Evolutionary conservation across 2,113 vertebrate species (phyloP), one percentile per base, ranked within the genome.

Genomic region (Nyctibius bracteatus): DNA sequence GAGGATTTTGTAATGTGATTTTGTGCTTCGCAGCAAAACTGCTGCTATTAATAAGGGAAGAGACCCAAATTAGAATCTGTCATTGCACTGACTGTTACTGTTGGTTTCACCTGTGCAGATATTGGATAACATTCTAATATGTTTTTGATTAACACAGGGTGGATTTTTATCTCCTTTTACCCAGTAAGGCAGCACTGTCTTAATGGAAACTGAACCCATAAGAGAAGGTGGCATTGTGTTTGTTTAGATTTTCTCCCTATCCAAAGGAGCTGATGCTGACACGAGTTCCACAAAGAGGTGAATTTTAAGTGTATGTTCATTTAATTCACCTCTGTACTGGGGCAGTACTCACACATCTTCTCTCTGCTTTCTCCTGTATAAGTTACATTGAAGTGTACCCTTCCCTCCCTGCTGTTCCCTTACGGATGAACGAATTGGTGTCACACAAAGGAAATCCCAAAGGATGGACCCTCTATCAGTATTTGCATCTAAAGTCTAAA

Each of bases 1-100:
- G 58, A 92, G 92, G 88, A 75, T 67, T 97, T 46, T 84, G 83
- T 70, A 92, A 86, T 68, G 57, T 17, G 79, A 90, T 78, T 92
- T 93, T 75, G 57, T 63, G 55, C 61, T 96, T 47, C 57, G 54
- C 35, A 62, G 88, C 6, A 87, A 84, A 89, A 61, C 77, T 82
- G 70, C 54, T 16, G 28, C 83, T 88, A 92, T 94, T 91, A 92
- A 72, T 90, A 74, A 59, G 74, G 88, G 62, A 94, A 94, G 18
- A 94, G 41, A 28, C n/a, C 20, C 71, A 89, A 93, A 81, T 78
- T 62, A 58, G 35, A 55, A 70, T 74, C 75, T 84, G 55, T 28
- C 47, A 24, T 86, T 82, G 35, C 35, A 81, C 33, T 33, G 41
- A 85, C 35, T 93, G 8, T 81, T 86, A 66, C 67, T 59, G 33